phyloP scores from a whole-genome alignment of 2,113 vertebrate species.

The Callipepla californica region DNA sequence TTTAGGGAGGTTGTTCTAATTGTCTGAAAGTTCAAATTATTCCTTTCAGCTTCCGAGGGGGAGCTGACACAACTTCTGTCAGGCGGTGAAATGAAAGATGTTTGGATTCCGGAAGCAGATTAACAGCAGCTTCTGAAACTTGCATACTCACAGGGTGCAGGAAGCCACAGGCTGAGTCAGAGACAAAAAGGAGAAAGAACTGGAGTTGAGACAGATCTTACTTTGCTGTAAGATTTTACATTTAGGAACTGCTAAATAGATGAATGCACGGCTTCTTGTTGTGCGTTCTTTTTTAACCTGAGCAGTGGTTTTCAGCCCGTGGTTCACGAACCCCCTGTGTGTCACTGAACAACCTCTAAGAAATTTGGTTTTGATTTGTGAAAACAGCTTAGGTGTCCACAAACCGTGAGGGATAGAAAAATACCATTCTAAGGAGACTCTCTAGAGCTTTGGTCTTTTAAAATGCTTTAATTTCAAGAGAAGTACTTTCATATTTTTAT shows the following conservation, averaged over 20 bases:
- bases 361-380: not conserved
- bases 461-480: not conserved
- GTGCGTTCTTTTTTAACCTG: not conserved
- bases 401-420: not conserved
- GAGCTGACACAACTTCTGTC: slow-evolving; percentile 21
- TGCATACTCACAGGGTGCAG: not conserved
- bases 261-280: not conserved
- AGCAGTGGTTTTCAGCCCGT: not conserved
- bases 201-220: slow-evolving; percentile 12
- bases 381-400: not conserved
- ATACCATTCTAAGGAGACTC: not conserved
- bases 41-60: not conserved
- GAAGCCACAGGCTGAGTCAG: slow-evolving; percentile 37
- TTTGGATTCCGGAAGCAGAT: slow-evolving; percentile 41
- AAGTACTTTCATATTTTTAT: not conserved
- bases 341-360: not conserved
- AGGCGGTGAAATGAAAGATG: not conserved
- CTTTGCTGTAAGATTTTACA: slow-evolving; percentile 1
- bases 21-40: slow-evolving; percentile 29
- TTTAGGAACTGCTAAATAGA: not conserved
- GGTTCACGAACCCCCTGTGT: not conserved
- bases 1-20: not conserved
- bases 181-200: slow-evolving; percentile 43
- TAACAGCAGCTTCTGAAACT: slow-evolving; percentile 3
- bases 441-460: not conserved